A percentile compares a stretch with the other conserved stretches of the same genome.
These are phyloP conservation scores for Tetranychus truncatus DNA, from an alignment of 2,888 invertebrate genomes.

Conservation along the genomic window DNA sequence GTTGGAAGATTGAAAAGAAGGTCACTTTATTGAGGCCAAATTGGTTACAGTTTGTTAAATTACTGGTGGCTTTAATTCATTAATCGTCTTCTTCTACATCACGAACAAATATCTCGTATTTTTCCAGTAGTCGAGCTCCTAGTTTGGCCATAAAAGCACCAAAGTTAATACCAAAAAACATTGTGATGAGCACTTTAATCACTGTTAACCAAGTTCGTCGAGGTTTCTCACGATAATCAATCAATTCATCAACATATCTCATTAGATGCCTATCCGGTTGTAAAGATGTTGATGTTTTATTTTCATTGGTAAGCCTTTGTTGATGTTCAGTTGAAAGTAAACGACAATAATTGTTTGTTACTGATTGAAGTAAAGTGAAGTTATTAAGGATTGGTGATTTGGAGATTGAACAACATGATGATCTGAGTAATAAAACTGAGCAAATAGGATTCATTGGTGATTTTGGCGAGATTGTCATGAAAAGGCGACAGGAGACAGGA, in stretches of 20 bases:
- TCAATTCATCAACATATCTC: slow-evolving; percentile 8
- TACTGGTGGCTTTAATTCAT: neutral
- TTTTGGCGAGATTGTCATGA: no score
- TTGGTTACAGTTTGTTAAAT: neutral
- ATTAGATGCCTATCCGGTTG: neutral
- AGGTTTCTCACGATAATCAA: slow-evolving; percentile 6
- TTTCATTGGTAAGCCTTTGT: neutral
- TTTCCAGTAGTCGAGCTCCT: slow-evolving; percentile 14
- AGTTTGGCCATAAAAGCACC: slow-evolving; percentile 18
- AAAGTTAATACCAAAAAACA: slow-evolving; percentile 16
- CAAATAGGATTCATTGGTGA: no score
- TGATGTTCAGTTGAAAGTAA: neutral
- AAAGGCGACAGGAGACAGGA: no score
- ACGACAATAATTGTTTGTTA: no score
- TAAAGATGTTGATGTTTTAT: neutral
- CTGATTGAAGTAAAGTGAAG: no score
- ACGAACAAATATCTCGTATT: slow-evolving; percentile 17
- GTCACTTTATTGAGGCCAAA: no score
- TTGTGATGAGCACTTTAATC: slow-evolving; percentile 13
- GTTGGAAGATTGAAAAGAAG: neutral
- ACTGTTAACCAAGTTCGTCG: slow-evolving; percentile 9
- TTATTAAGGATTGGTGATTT: no score
- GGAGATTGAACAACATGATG: no score
- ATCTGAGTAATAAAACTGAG: no score
- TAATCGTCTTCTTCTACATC: slow-evolving; percentile 15